Percentiles rank a stretch among this genome's conserved stretches.
These are phyloP conservation scores for Bolinopsis microptera DNA, from an alignment of 37 sponge, comb jelly and placozoan species.

Conservation along the genomic window DNA sequence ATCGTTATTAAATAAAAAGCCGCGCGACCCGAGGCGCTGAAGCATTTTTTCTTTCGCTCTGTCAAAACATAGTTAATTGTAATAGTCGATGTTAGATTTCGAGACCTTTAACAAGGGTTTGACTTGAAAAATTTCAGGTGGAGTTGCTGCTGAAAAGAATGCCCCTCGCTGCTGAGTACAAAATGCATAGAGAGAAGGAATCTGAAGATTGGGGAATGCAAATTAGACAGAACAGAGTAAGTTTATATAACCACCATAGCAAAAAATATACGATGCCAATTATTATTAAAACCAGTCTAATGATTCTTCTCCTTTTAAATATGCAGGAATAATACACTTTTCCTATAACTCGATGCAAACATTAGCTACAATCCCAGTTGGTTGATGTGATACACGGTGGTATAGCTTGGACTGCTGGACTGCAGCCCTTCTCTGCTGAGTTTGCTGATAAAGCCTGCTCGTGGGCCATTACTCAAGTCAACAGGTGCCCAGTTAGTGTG, in stretches of 20 bases:
- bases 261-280: background rate
- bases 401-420: constrained; percentile 40
- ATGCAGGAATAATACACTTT: too few relatives aligned
- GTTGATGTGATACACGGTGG: constrained; percentile 40
- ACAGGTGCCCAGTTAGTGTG: constrained; percentile 39
- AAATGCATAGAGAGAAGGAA: constrained; percentile 12
- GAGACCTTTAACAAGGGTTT: too few relatives aligned
- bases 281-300: background rate
- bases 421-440: constrained; percentile 63
- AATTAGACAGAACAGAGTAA: constrained; percentile 55
- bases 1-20: background rate
- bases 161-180: constrained; percentile 55
- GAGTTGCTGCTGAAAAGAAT: constrained; percentile 47
- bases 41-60: too few relatives aligned
- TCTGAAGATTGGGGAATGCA: constrained; percentile 50
- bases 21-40: too few relatives aligned
- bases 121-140: constrained; percentile 9
- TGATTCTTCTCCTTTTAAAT: background rate
- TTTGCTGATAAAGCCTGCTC: constrained; percentile 38
- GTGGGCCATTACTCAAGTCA: constrained; percentile 55
- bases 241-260: too few relatives aligned
- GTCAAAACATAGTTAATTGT: too few relatives aligned
- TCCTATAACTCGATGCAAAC: too few relatives aligned
- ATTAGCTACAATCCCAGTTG: too few relatives aligned
- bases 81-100: too few relatives aligned